Evolutionary conservation across 1,140 invertebrate genomes (phyloP), one percentile per base, ranked within the genome.

Genomic region (Meloidogyne floridensis): DNA sequence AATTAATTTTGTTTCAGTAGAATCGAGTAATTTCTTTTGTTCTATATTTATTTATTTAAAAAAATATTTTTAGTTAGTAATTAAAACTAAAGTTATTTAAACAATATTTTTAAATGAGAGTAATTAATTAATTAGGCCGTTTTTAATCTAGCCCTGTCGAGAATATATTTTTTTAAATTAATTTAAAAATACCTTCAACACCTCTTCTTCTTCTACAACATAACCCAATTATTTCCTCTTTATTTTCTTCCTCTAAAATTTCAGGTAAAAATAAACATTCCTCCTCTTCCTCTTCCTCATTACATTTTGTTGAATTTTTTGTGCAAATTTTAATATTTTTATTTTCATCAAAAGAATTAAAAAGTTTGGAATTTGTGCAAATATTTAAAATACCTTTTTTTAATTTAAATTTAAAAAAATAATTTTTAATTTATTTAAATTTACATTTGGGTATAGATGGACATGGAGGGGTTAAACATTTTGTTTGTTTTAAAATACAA

Each of bases 401-500:
- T 43, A 75, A 10, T 51, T 51, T 3, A 77, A 32, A 32, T 32
- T 15, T 42, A 32, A 54, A 42, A 20, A 53, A 59, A 15, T 56
- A 56, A 56, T 11, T 59, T 59, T 59, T 15, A 77, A 15, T 56
- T 54, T 15, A 15, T 56, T 15, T 11, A 56, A 77, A 77, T 54
- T 54, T 56, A 81, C 80, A 81, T 51, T 18, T 70, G 7, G 80
- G 80, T 6, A 81, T 42, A 8, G 32, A 54, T 20, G 80, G 80
- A 42, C 80, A 81, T 9, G 69, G 71, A 20, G 9, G 2, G 9
- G n/a, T 54, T 51, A 76, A 54, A 53, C 83, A 84, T 65, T 84
- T 18, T 8, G 88, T 85, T 70, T 56, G 7, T 69, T 80, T 79
- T 42, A 85, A 78, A n/a, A 87, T 81, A 75, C 87, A 87, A 72